Evolutionary conservation across 2,797 vertebrate genomes (phyloP).

Genomic region (Austrolebias charrua): DNA sequence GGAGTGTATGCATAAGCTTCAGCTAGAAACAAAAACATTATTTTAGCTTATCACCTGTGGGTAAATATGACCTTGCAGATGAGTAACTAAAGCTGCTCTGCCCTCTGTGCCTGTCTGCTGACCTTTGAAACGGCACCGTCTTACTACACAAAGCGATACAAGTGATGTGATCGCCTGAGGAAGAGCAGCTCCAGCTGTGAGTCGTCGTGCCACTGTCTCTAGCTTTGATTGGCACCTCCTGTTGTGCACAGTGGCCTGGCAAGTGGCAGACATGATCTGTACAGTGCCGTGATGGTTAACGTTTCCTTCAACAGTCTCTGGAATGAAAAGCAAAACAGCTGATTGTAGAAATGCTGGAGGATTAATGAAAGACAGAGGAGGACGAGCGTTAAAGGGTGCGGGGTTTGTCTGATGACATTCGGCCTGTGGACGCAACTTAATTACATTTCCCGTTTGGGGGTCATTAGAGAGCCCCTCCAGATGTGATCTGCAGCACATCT

Average conservation of each 20-base stretch:
- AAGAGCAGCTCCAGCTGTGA: slow-evolving; percentile 5
- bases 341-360: slow-evolving; percentile 45
- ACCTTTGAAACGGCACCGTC: slow-evolving; percentile 47
- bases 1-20: neutral
- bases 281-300: slow-evolving; percentile 21
- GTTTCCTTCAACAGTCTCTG: slow-evolving; percentile 22
- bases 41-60: slow-evolving; percentile 13
- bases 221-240: slow-evolving; percentile 46
- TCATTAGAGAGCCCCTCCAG: slow-evolving; percentile 67
- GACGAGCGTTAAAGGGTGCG: neutral
- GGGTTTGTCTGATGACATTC: slow-evolving; percentile 48
- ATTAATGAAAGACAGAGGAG: slow-evolving; percentile 8
- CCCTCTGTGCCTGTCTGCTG: slow-evolving; percentile 40
- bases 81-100: slow-evolving; percentile 48
- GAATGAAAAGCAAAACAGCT: slow-evolving; percentile 32
- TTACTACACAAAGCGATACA: slow-evolving; percentile 10
- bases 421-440: slow-evolving; percentile 54
- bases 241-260: slow-evolving; percentile 36
- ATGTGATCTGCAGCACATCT: slow-evolving; percentile 53
- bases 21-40: neutral
- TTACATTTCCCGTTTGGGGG: slow-evolving; percentile 56
- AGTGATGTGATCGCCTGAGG: slow-evolving; percentile 13
- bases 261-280: slow-evolving; percentile 45
- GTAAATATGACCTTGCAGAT: slow-evolving; percentile 34
- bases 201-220: slow-evolving; percentile 10